These are phyloP conservation scores for Phorcus lineatus DNA, from an alignment of 2,888 invertebrate species.

Conservation along the genomic window DNA sequence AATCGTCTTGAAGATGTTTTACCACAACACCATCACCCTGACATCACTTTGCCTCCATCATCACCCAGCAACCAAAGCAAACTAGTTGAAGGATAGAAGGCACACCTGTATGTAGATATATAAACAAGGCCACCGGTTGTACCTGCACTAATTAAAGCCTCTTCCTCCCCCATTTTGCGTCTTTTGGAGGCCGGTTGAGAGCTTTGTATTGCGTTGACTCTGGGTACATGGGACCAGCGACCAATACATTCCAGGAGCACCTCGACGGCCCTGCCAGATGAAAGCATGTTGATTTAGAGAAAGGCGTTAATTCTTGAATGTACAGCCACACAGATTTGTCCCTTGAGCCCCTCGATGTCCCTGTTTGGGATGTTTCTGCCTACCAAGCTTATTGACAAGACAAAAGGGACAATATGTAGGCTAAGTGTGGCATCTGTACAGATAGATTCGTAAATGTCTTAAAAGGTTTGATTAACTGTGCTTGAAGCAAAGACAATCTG, in stretches of 20 bases:
- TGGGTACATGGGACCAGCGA: not conserved
- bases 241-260: conserved; percentile 1
- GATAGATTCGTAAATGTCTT: no score
- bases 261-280: not conserved
- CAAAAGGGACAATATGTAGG: no score
- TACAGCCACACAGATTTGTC: not conserved
- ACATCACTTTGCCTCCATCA: no score
- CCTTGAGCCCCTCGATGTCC: not conserved
- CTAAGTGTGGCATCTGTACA: no score
- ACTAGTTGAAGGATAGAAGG: no score
- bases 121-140: not conserved
- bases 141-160: conserved; percentile 7
- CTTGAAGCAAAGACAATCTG: no score
- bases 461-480: no score
- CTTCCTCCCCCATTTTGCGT: not conserved
- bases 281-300: conserved; percentile 8
- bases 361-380: not conserved
- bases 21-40: no score
- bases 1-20: no score
- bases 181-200: not conserved
- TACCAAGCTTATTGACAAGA: not conserved
- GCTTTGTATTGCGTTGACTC: not conserved
- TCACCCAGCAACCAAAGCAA: no score
- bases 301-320: not conserved
- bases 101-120: no score